These are phyloP conservation scores for Eupithecia vulgata DNA, from an alignment of 2,888 invertebrate genomes.

Conservation along the genomic window DNA sequence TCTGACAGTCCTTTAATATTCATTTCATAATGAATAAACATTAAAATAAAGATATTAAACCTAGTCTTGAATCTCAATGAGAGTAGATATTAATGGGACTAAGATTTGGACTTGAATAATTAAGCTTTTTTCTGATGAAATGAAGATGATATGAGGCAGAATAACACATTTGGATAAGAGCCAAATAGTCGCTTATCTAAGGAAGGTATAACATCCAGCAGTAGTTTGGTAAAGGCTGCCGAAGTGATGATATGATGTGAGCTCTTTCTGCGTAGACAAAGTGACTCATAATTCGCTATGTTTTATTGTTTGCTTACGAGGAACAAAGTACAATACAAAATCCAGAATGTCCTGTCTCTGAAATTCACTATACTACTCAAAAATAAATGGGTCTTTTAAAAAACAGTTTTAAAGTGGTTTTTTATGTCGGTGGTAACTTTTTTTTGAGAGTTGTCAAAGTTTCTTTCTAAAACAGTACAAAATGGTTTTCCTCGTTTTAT, in stretches of 20 bases:
- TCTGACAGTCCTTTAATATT: not conserved
- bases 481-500: not conserved
- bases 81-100: not conserved
- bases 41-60: not conserved
- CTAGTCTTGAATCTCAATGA: not conserved
- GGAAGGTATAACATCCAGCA: not conserved
- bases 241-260: not conserved
- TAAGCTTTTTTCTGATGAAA: not conserved
- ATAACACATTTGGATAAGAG: no score
- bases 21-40: not conserved
- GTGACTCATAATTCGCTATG: not conserved
- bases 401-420: constrained; percentile 45
- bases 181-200: no score
- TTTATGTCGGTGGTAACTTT: constrained; percentile 43
- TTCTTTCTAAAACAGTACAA: constrained; percentile 20
- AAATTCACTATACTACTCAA: not conserved
- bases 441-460: constrained; percentile 35
- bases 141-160: not conserved
- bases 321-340: not conserved
- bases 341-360: not conserved
- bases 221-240: not conserved
- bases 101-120: not conserved
- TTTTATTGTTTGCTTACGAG: not conserved
- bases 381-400: not conserved
- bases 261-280: not conserved